Conservation (phyloP, 2,113 vertebrate species). For the Phasianus colchicus region DNA sequence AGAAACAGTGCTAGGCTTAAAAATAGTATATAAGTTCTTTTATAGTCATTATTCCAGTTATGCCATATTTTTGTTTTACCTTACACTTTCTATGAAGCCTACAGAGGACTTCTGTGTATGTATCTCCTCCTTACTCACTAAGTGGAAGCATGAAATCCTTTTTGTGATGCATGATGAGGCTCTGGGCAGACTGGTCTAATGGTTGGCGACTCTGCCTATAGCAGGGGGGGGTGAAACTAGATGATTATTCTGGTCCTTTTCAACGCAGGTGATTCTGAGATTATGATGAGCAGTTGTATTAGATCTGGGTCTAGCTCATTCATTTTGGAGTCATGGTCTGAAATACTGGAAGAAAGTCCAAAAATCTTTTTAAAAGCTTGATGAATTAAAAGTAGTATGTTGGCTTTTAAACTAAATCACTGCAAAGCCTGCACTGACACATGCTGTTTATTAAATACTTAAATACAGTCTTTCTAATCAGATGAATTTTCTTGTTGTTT, state of each 20-base stretch:
- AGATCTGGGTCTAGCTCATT: not conserved
- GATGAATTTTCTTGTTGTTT: constrained; percentile 73
- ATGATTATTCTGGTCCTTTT: too few species aligned
- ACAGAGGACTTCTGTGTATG: not conserved
- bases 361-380: constrained; percentile 26
- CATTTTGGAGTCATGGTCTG: not conserved
- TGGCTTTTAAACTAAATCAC: constrained; percentile 34
- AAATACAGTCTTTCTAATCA: constrained; percentile 54
- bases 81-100: not conserved
- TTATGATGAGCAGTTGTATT: not conserved
- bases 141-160: not conserved
- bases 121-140: not conserved
- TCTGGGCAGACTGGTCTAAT: too few species aligned
- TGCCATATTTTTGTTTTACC: not conserved
- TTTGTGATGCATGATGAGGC: not conserved
- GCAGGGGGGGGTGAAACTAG: too few species aligned
- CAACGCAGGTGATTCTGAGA: too few species aligned
- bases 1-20: not conserved
- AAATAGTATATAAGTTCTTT: not conserved
- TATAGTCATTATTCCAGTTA: not conserved
- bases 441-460: constrained; percentile 53
- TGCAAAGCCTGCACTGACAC: constrained; percentile 14
- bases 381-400: not conserved
- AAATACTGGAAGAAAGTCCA: constrained; percentile 4
- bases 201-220: too few species aligned